Conservation (phyloP, 2,888 invertebrate species). For the Hipparchia semele region DNA sequence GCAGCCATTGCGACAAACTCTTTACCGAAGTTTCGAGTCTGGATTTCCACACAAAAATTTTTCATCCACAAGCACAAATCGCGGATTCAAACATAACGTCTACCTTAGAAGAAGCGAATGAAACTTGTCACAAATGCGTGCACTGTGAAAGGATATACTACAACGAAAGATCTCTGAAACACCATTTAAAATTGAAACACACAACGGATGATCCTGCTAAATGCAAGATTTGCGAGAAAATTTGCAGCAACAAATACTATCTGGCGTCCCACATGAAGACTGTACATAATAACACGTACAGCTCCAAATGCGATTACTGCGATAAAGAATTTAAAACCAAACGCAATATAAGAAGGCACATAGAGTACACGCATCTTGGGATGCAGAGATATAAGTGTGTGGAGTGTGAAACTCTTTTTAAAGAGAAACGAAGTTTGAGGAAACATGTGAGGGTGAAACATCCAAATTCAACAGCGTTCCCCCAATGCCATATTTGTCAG, state of each 20-base stretch:
- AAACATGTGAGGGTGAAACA: slow-evolving; percentile 71
- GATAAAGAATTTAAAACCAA: slow-evolving; percentile 70
- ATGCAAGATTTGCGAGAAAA: slow-evolving; percentile 62
- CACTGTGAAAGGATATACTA: slow-evolving; percentile 53
- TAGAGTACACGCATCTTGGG: slow-evolving; percentile 68
- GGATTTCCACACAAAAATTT: slow-evolving; percentile 65
- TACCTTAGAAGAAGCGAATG: slow-evolving; percentile 47
- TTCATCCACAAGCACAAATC: slow-evolving; percentile 67
- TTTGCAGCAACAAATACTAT: slow-evolving; percentile 69
- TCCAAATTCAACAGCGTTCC: slow-evolving; percentile 61
- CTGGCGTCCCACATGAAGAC: slow-evolving; percentile 68
- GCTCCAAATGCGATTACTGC: slow-evolving; percentile 69
- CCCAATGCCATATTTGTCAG: slow-evolving; percentile 69
- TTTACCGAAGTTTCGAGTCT: slow-evolving; percentile 68
- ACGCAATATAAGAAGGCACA: slow-evolving; percentile 66
- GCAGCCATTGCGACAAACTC: slow-evolving; percentile 65
- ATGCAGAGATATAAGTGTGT: slow-evolving; percentile 69
- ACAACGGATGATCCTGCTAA: slow-evolving; percentile 58
- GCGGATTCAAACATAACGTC: slow-evolving; percentile 61
- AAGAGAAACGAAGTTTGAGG: slow-evolving; percentile 68
- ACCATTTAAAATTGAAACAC: slow-evolving; percentile 69
- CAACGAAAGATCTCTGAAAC: slow-evolving; percentile 66
- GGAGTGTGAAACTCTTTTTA: slow-evolving; percentile 69
- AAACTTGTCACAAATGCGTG: neutral
- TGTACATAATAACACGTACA: slow-evolving; percentile 58